Percentiles rank a stretch among this genome's conserved stretches.
Conservation (phyloP, 1,140 invertebrate species). For the Babylonia areolata region DNA sequence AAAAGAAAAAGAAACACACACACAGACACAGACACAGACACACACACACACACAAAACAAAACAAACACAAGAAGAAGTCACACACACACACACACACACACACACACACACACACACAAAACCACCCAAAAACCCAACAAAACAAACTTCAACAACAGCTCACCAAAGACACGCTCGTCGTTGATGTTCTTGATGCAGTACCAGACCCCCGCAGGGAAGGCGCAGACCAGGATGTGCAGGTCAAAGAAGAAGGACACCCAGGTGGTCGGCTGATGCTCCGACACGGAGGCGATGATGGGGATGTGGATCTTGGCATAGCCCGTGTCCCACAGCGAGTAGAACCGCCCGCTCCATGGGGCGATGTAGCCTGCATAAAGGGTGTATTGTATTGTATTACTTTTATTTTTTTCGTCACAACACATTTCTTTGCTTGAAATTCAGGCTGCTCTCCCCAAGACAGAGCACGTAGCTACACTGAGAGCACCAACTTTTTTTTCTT, state of each 20-base stretch:
- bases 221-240: constrained; percentile 97
- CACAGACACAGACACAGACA: background rate
- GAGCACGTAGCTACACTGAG: no score
- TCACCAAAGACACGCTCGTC: constrained; percentile 99
- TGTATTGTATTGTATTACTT: no score
- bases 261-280: constrained; percentile 99
- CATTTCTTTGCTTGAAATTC: no score
- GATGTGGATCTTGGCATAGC: constrained; percentile 99
- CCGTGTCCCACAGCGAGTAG: constrained; percentile 99
- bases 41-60: background rate
- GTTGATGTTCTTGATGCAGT: constrained; percentile 98
- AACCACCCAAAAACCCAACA: background rate
- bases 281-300: constrained; percentile 99
- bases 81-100: background rate
- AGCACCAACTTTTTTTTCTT: no score
- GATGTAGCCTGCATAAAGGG: constrained; percentile 81
- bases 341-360: constrained; percentile 99
- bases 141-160: no score
- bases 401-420: no score
- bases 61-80: no score
- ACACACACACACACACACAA: background rate
- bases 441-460: no score
- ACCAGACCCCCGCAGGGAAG: constrained; percentile 99
- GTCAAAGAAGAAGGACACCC: constrained; percentile 99
- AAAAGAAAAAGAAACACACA: no score